phyloP scores from a whole-genome alignment of 2,888 invertebrate species.

The Tenthredo mesomela region DNA sequence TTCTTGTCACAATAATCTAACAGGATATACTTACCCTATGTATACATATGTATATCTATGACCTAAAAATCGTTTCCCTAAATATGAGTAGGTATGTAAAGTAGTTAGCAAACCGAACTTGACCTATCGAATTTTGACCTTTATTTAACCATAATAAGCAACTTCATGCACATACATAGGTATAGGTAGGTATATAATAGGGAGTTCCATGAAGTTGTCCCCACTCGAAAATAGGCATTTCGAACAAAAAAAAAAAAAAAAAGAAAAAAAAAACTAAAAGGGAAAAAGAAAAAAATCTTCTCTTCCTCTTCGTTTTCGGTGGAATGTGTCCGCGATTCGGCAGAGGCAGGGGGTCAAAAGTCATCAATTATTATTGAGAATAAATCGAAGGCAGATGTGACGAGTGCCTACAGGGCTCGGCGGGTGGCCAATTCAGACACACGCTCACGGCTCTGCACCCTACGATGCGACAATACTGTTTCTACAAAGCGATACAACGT shows the following conservation, averaged over 20 bases:
- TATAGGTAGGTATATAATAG: background rate
- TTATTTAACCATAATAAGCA: background rate
- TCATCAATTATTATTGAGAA: slow-evolving; percentile 66
- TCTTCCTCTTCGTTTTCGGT: background rate
- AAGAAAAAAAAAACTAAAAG: background rate
- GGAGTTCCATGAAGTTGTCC: background rate
- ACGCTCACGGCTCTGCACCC: slow-evolving; percentile 58
- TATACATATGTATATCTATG: too few relatives aligned
- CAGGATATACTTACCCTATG: too few relatives aligned
- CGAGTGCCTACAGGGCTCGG: slow-evolving; percentile 68
- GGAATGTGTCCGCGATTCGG: background rate
- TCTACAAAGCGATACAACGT: slow-evolving; percentile 66
- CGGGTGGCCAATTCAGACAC: slow-evolving; percentile 51
- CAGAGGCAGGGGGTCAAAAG: slow-evolving; percentile 33
- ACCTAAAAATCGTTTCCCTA: background rate
- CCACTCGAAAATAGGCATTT: background rate
- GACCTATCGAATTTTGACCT: background rate
- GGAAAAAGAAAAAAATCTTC: background rate
- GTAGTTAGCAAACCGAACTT: background rate
- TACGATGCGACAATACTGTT: slow-evolving; percentile 65
- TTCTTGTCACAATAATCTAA: too few relatives aligned
- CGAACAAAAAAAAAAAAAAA: background rate
- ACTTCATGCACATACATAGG: background rate
- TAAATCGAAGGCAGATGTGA: slow-evolving; percentile 76
- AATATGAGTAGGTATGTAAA: background rate